These are phyloP conservation scores for Leucoraja erinaceus DNA, from an alignment of 2,113 vertebrate genomes.

Conservation along the genomic window DNA sequence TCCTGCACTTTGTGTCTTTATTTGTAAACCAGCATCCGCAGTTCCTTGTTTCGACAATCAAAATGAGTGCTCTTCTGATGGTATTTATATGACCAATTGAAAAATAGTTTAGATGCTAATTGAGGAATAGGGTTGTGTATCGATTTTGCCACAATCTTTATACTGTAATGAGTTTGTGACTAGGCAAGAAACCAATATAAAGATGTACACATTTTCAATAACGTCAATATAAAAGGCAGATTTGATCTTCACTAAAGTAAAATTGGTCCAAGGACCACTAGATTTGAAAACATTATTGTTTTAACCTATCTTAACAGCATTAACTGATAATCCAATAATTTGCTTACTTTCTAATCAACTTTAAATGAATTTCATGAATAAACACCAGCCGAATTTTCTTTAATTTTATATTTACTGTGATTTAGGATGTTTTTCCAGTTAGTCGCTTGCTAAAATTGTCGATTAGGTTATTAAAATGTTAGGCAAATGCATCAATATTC, in stretches of 20 bases:
- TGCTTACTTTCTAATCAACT: background rate
- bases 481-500: too few relatives aligned
- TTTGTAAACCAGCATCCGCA: too few relatives aligned
- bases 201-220: background rate
- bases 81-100: background rate
- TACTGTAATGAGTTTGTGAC: background rate
- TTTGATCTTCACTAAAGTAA: background rate
- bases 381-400: background rate
- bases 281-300: background rate
- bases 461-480: too few relatives aligned
- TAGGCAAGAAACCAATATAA: background rate
- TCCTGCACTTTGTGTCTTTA: too few relatives aligned
- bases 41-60: too few relatives aligned
- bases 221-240: too few relatives aligned
- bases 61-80: background rate
- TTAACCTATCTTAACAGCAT: background rate
- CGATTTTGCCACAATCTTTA: too few relatives aligned
- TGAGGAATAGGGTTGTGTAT: too few relatives aligned
- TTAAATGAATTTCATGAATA: background rate
- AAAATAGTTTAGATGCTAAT: background rate
- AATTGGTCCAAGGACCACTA: background rate
- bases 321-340: background rate
- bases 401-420: too few relatives aligned
- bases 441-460: too few relatives aligned
- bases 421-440: too few relatives aligned